phyloP scores from a whole-genome alignment of 2,888 invertebrate genomes.

The Chrysolina americana region DNA sequence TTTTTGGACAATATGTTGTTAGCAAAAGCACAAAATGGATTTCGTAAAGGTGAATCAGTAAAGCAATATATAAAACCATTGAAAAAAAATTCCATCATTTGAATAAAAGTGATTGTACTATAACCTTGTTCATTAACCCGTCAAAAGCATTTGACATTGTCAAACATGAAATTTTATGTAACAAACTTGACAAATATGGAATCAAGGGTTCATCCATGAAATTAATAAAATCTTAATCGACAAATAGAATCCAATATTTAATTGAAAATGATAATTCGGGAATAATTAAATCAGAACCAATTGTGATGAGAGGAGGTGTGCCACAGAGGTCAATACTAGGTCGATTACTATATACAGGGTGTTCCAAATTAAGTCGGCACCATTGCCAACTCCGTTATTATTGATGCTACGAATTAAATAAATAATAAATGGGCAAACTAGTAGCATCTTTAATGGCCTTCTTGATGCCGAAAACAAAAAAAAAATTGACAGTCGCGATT shows the following conservation, averaged over 20 bases:
- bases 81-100: constrained; percentile 18
- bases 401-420: no score
- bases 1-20: constrained; percentile 2
- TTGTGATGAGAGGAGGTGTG: neutral
- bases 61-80: constrained; percentile 27
- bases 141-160: neutral
- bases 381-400: no score
- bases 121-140: neutral
- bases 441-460: no score
- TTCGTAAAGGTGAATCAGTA: constrained; percentile 26
- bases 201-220: neutral
- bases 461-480: no score
- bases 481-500: no score
- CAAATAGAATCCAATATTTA: neutral
- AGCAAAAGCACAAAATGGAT: constrained; percentile 24
- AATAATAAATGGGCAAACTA: no score
- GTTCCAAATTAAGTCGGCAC: no score
- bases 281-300: neutral
- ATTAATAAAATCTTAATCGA: neutral
- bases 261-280: neutral
- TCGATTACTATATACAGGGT: no score
- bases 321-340: no score
- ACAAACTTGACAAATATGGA: neutral
- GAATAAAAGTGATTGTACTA: neutral
- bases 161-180: neutral